phyloP scores from a whole-genome alignment of 2,888 invertebrate genomes.

The Nomada ferruginata region DNA sequence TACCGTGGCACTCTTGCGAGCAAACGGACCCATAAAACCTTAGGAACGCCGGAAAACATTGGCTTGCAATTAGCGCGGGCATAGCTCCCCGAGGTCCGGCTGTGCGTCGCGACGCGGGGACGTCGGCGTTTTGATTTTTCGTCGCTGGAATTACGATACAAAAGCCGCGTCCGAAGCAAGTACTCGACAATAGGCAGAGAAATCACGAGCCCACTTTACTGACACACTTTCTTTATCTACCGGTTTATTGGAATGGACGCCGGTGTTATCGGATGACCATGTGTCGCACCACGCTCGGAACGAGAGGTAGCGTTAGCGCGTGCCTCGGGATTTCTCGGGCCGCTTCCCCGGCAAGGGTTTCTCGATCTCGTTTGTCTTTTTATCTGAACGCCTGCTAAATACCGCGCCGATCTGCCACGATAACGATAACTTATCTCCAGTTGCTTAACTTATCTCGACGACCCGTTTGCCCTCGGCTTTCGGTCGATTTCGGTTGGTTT shows the following conservation, averaged over 20 bases:
- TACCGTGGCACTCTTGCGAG: constrained; percentile 33
- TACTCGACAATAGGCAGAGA: not conserved
- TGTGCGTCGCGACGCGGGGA: no score
- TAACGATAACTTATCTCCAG: constrained; percentile 72
- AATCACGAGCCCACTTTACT: constrained; percentile 11
- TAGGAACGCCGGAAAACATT: not conserved
- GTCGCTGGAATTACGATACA: no score
- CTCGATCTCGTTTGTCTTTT: constrained; percentile 59
- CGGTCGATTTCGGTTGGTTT: constrained; percentile 44
- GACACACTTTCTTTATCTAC: constrained; percentile 51
- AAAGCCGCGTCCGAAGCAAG: no score
- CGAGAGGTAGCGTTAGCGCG: not conserved
- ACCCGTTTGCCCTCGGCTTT: constrained; percentile 71
- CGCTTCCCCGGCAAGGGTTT: constrained; percentile 27
- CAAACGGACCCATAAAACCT: not conserved
- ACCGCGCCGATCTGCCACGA: constrained; percentile 60
- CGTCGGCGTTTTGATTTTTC: no score
- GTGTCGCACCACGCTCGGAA: not conserved
- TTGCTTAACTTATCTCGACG: constrained; percentile 73
- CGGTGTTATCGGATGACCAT: constrained; percentile 28
- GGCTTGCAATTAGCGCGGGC: not conserved
- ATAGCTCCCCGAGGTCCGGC: no score
- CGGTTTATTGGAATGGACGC: constrained; percentile 31
- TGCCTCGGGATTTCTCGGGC: constrained; percentile 18
- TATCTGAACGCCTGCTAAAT: constrained; percentile 70